Evolutionary conservation across 2,888 invertebrate species (phyloP).

Genomic region (Agapostemon virescens): DNA sequence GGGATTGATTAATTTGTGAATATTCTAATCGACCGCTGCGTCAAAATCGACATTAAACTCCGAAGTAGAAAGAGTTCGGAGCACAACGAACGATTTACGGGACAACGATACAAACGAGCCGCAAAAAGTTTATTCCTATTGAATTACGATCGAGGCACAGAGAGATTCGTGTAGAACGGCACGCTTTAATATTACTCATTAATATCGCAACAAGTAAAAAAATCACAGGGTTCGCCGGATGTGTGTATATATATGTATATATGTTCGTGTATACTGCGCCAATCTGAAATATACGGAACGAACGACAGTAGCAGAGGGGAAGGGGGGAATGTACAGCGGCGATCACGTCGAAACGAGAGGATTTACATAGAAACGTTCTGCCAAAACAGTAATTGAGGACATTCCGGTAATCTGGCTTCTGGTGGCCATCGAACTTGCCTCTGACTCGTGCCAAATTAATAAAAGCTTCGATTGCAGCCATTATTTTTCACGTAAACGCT

Average conservation of each 20-base stretch:
- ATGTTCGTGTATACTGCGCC: conserved; percentile 18
- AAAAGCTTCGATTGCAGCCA: conserved; percentile 19
- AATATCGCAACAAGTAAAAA: conserved; percentile 58
- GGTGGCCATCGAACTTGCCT: conserved; percentile 30
- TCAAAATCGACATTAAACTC: background rate
- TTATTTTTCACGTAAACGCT: conserved; percentile 12
- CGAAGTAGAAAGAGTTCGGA: background rate
- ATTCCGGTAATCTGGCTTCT: conserved; percentile 38
- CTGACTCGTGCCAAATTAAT: conserved; percentile 47
- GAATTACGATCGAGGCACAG: conserved; percentile 13
- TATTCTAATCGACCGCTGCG: background rate
- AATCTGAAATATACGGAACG: conserved; percentile 43
- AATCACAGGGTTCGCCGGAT: conserved; percentile 36
- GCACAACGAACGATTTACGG: background rate
- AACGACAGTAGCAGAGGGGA: background rate
- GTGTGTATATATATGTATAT: too few species aligned
- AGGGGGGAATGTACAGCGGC: background rate
- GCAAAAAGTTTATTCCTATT: conserved; percentile 13
- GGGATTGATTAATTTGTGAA: background rate
- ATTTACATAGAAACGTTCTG: conserved; percentile 42
- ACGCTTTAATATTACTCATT: conserved; percentile 44
- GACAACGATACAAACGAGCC: background rate
- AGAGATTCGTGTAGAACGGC: background rate
- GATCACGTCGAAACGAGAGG: background rate
- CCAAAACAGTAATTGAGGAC: conserved; percentile 37